phyloP scores from a whole-genome alignment of 2,113 vertebrate species.

The Phylloscopus trochilus region DNA sequence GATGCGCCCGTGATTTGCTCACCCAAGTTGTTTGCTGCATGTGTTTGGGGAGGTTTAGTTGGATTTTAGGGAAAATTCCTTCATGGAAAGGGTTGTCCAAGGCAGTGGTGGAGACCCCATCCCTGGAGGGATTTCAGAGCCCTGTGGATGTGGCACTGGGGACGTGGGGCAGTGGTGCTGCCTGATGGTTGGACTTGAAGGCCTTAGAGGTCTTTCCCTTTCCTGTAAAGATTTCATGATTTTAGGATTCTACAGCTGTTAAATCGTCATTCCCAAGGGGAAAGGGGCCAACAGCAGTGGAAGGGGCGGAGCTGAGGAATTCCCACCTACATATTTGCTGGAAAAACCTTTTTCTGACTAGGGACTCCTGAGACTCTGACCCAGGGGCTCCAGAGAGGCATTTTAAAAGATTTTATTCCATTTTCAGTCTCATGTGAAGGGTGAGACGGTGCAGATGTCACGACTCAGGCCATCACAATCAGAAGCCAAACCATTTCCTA shows the following conservation, averaged over 20 bases:
- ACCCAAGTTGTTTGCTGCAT: no score
- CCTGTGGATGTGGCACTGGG: background rate
- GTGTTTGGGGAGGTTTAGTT: background rate
- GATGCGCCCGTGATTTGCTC: no score
- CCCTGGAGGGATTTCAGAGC: background rate
- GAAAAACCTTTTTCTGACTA: background rate
- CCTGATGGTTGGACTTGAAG: background rate
- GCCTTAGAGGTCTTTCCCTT: background rate
- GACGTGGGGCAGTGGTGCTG: fast-evolving
- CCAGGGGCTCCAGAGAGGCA: background rate
- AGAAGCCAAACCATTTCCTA: background rate
- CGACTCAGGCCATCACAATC: background rate
- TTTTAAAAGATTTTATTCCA: background rate
- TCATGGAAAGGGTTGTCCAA: background rate
- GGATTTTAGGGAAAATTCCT: background rate
- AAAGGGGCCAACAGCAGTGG: background rate
- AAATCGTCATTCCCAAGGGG: background rate
- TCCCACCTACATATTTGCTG: background rate
- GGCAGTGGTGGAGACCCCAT: background rate
- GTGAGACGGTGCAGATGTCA: background rate
- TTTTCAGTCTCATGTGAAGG: background rate
- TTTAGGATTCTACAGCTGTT: background rate
- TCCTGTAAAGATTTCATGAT: fast-evolving
- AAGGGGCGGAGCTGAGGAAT: background rate
- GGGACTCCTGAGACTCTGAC: no score